Evolutionary conservation across 2,888 invertebrate species (phyloP).

Genomic region (Pterobdella sp.): DNA sequence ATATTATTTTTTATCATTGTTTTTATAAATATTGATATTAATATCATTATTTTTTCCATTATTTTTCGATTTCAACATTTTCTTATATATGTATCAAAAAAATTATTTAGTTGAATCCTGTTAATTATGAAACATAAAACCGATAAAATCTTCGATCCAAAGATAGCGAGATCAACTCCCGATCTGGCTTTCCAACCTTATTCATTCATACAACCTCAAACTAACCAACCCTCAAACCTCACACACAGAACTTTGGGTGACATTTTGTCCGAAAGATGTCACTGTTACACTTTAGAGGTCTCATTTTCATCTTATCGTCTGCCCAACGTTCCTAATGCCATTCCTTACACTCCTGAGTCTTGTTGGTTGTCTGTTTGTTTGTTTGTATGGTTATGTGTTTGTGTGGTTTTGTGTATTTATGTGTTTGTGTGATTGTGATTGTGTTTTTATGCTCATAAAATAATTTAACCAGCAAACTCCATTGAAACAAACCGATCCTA

Average conservation of each 20-base stretch:
- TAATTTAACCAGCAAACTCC: background rate
- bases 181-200: too few relatives aligned
- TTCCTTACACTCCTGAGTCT: conserved; percentile 85
- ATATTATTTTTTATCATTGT: too few relatives aligned
- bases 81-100: background rate
- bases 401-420: background rate
- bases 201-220: background rate
- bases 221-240: background rate
- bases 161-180: too few relatives aligned
- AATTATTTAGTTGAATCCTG: too few relatives aligned
- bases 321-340: conserved; percentile 54
- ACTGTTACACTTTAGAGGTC: conserved; percentile 81
- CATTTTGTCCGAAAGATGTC: conserved; percentile 65
- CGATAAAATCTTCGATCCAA: too few relatives aligned
- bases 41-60: background rate
- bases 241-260: conserved; percentile 50
- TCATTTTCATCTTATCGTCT: conserved; percentile 74
- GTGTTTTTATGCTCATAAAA: background rate
- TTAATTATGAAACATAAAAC: too few relatives aligned
- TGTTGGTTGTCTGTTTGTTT: conserved; percentile 67
- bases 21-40: background rate
- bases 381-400: background rate
- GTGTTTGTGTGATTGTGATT: background rate
- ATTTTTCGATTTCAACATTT: background rate
- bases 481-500: background rate